Evolutionary conservation across 2,888 invertebrate genomes (phyloP).

Genomic region (Rhagophthalmus giganteus): DNA sequence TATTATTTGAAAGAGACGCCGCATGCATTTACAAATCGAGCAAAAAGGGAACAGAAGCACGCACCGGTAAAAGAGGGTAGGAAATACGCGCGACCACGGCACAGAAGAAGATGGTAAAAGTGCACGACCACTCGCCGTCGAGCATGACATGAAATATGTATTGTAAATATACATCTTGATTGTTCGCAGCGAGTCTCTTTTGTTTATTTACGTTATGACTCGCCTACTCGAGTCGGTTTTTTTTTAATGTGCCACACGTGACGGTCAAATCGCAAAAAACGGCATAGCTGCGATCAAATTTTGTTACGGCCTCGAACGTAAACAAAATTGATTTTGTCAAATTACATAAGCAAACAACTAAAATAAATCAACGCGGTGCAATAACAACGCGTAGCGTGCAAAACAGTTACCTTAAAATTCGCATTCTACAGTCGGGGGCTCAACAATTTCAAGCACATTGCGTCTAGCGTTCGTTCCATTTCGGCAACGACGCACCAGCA

Average conservation of each 20-base stretch:
- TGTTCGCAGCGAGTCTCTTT: slow-evolving; percentile 31
- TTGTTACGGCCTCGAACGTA: neutral
- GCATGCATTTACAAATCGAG: slow-evolving; percentile 29
- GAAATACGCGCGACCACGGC: neutral
- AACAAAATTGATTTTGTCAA: neutral
- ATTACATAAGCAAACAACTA: neutral
- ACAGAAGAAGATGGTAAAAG: slow-evolving; percentile 8
- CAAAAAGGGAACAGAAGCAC: slow-evolving; percentile 21
- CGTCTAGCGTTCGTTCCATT: slow-evolving; percentile 28
- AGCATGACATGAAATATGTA: slow-evolving; percentile 30
- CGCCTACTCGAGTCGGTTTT: slow-evolving; percentile 24
- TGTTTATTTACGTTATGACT: slow-evolving; percentile 33
- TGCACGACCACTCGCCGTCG: slow-evolving; percentile 24
- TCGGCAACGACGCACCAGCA: slow-evolving; percentile 26
- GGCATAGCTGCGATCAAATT: neutral
- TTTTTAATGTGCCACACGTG: slow-evolving; percentile 22
- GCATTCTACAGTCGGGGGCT: slow-evolving; percentile 31
- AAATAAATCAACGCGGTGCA: neutral
- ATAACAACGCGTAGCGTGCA: too few species aligned
- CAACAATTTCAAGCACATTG: slow-evolving; percentile 34
- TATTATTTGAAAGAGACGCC: slow-evolving; percentile 32
- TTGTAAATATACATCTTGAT: slow-evolving; percentile 35
- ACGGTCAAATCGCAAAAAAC: neutral
- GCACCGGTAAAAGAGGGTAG: slow-evolving; percentile 11
- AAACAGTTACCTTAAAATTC: slow-evolving; percentile 33